Evolutionary conservation across 2,797 vertebrate genomes (phyloP), one percentile per base, ranked within the genome.

Genomic region (Phrynocephalus guinanensis): DNA sequence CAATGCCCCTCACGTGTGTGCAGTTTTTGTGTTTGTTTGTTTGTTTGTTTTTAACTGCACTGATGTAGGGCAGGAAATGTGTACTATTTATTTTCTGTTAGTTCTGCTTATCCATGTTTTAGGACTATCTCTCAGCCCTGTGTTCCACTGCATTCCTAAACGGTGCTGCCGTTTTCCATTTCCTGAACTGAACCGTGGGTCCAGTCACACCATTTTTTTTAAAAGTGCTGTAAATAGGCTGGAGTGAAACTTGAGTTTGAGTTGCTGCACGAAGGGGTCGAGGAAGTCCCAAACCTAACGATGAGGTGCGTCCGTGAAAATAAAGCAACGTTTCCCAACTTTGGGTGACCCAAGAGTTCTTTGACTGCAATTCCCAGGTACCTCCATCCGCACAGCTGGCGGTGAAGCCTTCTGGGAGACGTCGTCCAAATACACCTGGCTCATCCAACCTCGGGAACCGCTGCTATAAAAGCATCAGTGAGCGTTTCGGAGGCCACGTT

Each of bases 11-110:
- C 33, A 3, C 70, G 16, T 24, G 20, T 7, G 30, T 11, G 6
- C 18, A 48, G 67, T 6, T 48, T 26, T 63, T 28, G 24, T 44
- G 24, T 16, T 16, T 0, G 2, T 44, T 82, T 16, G n/a, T n/a
- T n/a, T n/a, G 83, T 77, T 28, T 67, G 50, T 92, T 90, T 30
- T 88, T 66, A 22, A 73, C 72, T 20, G 20, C 28, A 0, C 0
- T 0, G 79, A 5, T 26, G 83, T 78, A 10, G 72, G 3, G n/a
- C 0, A 0, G 22, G 0, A 79, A 60, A 77, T 63, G 67, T 5
- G 33, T n/a, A 86, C 89, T 50, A 6, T 75, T 1, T 33, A 1
- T 81, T 2, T 86, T 63, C 16, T 56, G 85, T 79, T 85, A 73
- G 22, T 1, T 77, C 4, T 48, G 6, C 10, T 26, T 85, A 26